Evolutionary conservation across 2,113 vertebrate species (phyloP).

Genomic region (Engraulis encrasicolus): DNA sequence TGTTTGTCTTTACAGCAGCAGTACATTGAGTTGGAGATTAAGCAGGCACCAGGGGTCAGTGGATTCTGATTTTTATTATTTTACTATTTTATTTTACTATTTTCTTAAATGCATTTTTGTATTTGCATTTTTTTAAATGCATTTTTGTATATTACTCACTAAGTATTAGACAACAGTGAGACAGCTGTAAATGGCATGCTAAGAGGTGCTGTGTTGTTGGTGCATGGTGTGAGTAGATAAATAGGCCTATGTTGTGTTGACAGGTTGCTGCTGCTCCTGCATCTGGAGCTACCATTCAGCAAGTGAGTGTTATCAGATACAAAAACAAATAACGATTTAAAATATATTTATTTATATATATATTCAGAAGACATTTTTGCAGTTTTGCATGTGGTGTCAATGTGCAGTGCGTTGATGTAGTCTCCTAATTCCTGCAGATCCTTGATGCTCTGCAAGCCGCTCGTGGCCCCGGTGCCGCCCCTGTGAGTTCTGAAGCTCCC

Average conservation of each 20-base stretch:
- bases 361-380: too few relatives aligned
- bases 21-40: constrained; percentile 35
- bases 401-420: not conserved
- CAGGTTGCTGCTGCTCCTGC: not conserved
- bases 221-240: not conserved
- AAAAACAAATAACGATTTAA: too few relatives aligned
- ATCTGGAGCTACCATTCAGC: not conserved
- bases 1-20: constrained; percentile 2
- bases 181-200: too few relatives aligned
- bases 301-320: not conserved
- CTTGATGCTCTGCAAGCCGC: constrained; percentile 3
- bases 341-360: too few relatives aligned
- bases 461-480: not conserved
- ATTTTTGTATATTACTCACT: too few relatives aligned
- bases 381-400: too few relatives aligned
- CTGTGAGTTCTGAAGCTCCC: not conserved
- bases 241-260: not conserved
- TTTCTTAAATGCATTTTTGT: too few relatives aligned
- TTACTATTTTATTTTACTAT: too few relatives aligned
- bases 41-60: constrained; percentile 4
- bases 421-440: not conserved
- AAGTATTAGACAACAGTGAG: too few relatives aligned
- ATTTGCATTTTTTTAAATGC: too few relatives aligned
- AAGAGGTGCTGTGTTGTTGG: too few relatives aligned
- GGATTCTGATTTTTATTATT: too few relatives aligned